Percentiles rank a stretch among this genome's conserved stretches.
These are phyloP conservation scores for Scaptomyza tumidula DNA, from an alignment of 2,888 invertebrate genomes.

Conservation along the genomic window DNA sequence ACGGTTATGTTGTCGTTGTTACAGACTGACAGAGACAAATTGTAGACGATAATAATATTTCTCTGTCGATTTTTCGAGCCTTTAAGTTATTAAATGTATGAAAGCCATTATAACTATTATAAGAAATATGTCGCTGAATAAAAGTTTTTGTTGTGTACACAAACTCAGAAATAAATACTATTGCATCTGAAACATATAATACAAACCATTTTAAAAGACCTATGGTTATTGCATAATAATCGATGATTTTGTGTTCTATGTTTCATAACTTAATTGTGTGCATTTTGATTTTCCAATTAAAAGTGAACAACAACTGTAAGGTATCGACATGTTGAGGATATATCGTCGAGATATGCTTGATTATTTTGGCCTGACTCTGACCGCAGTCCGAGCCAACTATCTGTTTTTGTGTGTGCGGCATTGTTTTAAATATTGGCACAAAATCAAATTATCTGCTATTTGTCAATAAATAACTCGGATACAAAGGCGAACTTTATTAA, in stretches of 20 bases:
- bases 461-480: conserved; percentile 73
- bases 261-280: conserved; percentile 7
- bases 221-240: conserved; percentile 14
- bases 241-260: conserved; percentile 16
- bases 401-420: conserved; percentile 20
- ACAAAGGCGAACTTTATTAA: conserved; percentile 77
- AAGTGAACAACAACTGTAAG: conserved; percentile 22
- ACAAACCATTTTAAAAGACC: not conserved
- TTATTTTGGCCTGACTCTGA: not conserved
- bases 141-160: not conserved
- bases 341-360: conserved; percentile 11
- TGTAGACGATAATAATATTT: not conserved
- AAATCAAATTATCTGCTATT: conserved; percentile 79
- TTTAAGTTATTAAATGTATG: too few relatives aligned
- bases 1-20: not conserved
- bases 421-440: conserved; percentile 76
- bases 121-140: not conserved
- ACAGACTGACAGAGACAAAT: not conserved
- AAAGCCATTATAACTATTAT: not conserved
- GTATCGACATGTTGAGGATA: conserved; percentile 4
- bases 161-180: not conserved
- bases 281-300: conserved; percentile 42
- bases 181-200: not conserved
- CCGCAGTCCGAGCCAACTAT: conserved; percentile 3
- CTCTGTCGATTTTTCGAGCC: not conserved